These are phyloP conservation scores for Hydrozoanthus tunicans DNA, from an alignment of 64 coral and sea anemone genomes.

Conservation along the genomic window DNA sequence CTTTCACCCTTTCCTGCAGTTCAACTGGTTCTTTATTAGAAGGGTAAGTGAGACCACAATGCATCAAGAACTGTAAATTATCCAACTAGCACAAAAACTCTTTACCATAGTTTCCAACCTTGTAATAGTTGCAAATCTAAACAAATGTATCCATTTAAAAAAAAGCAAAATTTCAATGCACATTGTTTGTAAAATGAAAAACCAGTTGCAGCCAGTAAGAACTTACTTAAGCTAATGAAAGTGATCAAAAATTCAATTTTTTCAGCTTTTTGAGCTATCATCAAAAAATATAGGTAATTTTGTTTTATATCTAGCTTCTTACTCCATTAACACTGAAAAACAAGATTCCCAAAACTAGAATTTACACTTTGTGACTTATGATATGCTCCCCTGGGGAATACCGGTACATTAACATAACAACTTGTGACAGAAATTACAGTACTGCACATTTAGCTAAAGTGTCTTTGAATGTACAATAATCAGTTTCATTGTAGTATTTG, in stretches of 20 bases:
- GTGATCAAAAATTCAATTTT: not conserved
- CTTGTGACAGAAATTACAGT: not conserved
- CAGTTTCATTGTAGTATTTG: constrained; percentile 8
- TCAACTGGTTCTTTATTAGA: too few species aligned
- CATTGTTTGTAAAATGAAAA: too few species aligned
- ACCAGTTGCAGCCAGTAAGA: too few species aligned
- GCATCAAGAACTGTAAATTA: too few species aligned
- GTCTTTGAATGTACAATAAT: constrained; percentile 5
- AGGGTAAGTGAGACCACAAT: too few species aligned
- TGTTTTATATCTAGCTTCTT: not conserved
- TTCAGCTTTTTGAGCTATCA: not conserved
- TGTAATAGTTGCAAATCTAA: too few species aligned
- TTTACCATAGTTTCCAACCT: too few species aligned
- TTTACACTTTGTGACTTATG: not conserved
- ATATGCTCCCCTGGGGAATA: not conserved
- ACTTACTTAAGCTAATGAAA: too few species aligned
- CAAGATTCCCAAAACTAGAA: not conserved
- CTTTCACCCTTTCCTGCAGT: too few species aligned
- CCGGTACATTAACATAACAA: not conserved
- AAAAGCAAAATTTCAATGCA: too few species aligned
- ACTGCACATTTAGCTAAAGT: not conserved
- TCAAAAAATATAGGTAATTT: not conserved
- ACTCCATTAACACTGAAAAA: not conserved
- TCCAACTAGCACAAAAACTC: too few species aligned
- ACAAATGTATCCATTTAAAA: too few species aligned